A percentile compares a stretch with the other conserved stretches of the same genome.
These are phyloP conservation scores for Halcyon chelicuti DNA, from an alignment of 2,797 vertebrate species.

Conservation along the genomic window DNA sequence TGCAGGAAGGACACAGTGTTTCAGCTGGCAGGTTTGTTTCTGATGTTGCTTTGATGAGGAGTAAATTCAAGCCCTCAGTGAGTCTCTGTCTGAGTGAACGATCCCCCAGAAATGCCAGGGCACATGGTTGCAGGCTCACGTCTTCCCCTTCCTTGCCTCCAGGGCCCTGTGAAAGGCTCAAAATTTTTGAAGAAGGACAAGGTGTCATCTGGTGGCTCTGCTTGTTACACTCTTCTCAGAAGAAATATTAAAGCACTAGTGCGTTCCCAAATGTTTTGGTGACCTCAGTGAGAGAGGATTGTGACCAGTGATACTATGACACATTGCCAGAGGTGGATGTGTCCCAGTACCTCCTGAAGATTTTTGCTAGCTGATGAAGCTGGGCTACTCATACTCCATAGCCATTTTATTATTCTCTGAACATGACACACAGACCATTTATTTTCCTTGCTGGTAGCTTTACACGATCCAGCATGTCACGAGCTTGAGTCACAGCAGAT, in stretches of 20 bases:
- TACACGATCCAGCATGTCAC: neutral
- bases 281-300: neutral
- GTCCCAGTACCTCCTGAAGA: neutral
- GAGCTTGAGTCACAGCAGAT: neutral
- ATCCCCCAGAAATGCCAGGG: neutral
- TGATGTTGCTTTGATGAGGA: neutral
- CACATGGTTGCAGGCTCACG: fast-evolving
- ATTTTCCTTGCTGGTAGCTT: neutral
- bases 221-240: neutral
- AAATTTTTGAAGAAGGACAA: neutral
- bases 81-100: neutral
- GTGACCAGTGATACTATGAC: neutral
- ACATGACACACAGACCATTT: conserved; percentile 4
- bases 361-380: neutral
- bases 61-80: neutral
- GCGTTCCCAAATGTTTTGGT: neutral
- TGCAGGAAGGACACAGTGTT: neutral
- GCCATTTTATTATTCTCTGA: conserved; percentile 11
- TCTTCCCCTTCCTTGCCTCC: neutral
- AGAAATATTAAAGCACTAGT: fast-evolving
- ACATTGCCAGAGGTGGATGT: neutral
- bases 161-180: neutral
- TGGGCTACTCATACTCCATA: neutral
- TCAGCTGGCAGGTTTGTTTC: neutral
- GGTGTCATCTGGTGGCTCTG: neutral